phyloP scores from a whole-genome alignment of 2,113 vertebrate species.

The Aplodontia rufa region DNA sequence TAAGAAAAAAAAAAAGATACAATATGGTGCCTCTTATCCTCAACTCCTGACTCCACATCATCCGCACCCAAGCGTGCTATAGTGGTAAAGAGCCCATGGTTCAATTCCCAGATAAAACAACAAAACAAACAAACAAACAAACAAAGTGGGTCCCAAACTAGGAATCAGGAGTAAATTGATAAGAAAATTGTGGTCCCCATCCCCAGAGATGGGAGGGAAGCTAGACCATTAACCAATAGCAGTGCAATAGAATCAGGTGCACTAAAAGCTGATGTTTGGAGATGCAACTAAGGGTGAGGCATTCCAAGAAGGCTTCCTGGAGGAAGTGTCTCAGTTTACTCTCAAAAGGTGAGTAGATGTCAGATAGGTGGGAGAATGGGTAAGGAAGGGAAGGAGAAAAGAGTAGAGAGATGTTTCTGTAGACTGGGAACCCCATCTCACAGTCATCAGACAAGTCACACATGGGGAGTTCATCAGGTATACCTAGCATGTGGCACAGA shows the following conservation, averaged over 20 bases:
- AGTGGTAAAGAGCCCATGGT: too few relatives aligned
- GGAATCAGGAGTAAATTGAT: not conserved
- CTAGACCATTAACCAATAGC: rapidly evolving
- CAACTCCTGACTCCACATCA: not conserved
- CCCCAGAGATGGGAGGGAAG: not conserved
- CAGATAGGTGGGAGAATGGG: not conserved
- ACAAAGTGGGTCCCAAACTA: not conserved
- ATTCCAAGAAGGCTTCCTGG: not conserved
- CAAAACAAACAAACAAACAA: too few relatives aligned
- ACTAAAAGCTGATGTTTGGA: not conserved
- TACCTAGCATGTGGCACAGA: not conserved
- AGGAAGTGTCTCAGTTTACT: not conserved
- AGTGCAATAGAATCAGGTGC: too few relatives aligned
- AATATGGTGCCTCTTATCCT: too few relatives aligned
- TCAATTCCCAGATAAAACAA: too few relatives aligned
- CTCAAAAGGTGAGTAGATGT: not conserved
- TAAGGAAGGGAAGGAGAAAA: not conserved
- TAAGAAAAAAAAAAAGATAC: too few relatives aligned
- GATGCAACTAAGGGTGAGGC: rapidly evolving
- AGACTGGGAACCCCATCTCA: rapidly evolving
- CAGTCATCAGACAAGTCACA: not conserved
- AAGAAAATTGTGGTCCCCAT: not conserved
- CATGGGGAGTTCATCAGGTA: rapidly evolving
- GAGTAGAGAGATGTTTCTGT: not conserved
- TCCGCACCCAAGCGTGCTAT: not conserved